Conservation (phyloP, 1,140 invertebrate genomes). For the Trichomalopsis sarcophagae region DNA sequence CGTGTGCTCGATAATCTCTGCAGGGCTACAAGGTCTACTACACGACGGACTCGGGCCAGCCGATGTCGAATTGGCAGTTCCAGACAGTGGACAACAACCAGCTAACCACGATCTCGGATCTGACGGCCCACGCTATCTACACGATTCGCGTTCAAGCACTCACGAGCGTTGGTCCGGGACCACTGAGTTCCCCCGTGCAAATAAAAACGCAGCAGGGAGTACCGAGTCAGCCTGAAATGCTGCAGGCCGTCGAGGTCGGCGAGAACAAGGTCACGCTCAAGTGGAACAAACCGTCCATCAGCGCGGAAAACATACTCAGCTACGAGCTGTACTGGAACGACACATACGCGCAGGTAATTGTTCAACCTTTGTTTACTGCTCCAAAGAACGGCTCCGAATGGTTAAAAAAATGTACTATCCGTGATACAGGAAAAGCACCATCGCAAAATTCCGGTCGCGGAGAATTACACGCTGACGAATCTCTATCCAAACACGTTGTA, state of each 20-base stretch:
- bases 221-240: slow-evolving; percentile 94
- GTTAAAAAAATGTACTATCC: neutral
- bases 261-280: slow-evolving; percentile 89
- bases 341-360: slow-evolving; percentile 89
- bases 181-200: slow-evolving; percentile 92
- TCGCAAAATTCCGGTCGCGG: slow-evolving; percentile 85
- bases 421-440: slow-evolving; percentile 78
- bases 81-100: slow-evolving; percentile 95
- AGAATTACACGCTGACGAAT: slow-evolving; percentile 89
- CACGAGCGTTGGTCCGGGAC: slow-evolving; percentile 93
- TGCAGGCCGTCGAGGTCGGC: slow-evolving; percentile 87
- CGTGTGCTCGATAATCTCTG: slow-evolving; percentile 25
- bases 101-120: slow-evolving; percentile 93
- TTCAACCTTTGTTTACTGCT: too few species aligned
- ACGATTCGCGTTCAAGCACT: slow-evolving; percentile 94
- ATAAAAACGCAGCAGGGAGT: slow-evolving; percentile 98
- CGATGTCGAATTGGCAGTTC: slow-evolving; percentile 92
- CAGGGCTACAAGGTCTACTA: slow-evolving; percentile 99
- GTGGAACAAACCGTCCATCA: slow-evolving; percentile 93
- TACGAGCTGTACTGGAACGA: slow-evolving; percentile 99
- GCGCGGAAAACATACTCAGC: slow-evolving; percentile 92
- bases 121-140: slow-evolving; percentile 91
- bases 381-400: too few species aligned
- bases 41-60: slow-evolving; percentile 90
- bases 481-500: slow-evolving; percentile 97